phyloP scores from a whole-genome alignment of 2,113 vertebrate species.

The Notechis scutatus region DNA sequence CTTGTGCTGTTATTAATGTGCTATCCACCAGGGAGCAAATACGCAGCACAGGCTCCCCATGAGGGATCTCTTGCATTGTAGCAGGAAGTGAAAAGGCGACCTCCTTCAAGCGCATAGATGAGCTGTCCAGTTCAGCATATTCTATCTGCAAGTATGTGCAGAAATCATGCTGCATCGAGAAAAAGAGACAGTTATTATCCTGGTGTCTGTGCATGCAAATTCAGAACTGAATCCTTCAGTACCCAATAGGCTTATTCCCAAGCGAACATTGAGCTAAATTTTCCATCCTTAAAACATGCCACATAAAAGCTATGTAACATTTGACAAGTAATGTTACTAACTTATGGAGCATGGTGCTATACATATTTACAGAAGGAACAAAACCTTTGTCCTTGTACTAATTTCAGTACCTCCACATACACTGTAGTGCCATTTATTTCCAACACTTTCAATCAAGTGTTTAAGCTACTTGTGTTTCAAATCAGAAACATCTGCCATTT shows the following conservation, averaged over 20 bases:
- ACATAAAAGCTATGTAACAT: not conserved
- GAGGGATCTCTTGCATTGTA: conserved; percentile 37
- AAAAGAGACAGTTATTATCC: not conserved
- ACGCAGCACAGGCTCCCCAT: conserved; percentile 62
- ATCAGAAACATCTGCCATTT: not conserved
- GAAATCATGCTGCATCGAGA: conserved; percentile 70
- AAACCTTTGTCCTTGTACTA: not conserved
- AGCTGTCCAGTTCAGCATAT: conserved; percentile 67
- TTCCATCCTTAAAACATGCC: not conserved
- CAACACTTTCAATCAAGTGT: not conserved
- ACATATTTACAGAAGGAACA: not conserved
- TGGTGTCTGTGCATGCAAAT: too few relatives aligned
- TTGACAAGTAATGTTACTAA: not conserved
- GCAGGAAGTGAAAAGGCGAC: conserved; percentile 73
- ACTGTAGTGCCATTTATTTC: not conserved
- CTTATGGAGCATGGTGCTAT: too few relatives aligned
- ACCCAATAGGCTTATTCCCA: not conserved
- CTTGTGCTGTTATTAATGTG: conserved; percentile 70
- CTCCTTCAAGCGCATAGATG: conserved; percentile 54
- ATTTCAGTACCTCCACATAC: not conserved
- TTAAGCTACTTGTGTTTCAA: not conserved
- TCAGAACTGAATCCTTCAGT: not conserved
- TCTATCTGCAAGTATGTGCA: conserved; percentile 74
- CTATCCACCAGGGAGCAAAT: conserved; percentile 64
- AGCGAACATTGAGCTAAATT: not conserved